phyloP scores from a whole-genome alignment of 1,140 invertebrate genomes.

The Paraescarpia echinospica region DNA sequence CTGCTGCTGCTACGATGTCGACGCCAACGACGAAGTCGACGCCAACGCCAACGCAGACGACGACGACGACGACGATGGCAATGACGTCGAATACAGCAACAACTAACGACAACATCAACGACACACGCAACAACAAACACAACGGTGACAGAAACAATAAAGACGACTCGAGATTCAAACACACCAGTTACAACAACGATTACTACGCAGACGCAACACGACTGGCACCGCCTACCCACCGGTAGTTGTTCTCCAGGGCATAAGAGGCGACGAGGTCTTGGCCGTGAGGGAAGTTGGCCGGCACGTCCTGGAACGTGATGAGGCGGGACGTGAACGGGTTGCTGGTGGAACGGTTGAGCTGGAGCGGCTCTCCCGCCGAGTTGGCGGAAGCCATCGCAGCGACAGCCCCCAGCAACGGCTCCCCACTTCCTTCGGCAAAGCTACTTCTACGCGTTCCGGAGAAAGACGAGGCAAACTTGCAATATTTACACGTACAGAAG shows the following conservation, averaged over 20 bases:
- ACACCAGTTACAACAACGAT: too few species aligned
- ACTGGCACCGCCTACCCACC: neutral
- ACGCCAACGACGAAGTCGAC: neutral
- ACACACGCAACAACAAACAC: too few species aligned
- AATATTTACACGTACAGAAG: neutral
- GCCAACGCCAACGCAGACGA: too few species aligned
- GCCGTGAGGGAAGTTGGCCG: neutral
- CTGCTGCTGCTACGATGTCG: too few species aligned
- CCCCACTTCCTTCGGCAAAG: neutral
- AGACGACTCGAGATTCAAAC: too few species aligned
- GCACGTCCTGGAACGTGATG: neutral
- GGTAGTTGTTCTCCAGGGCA: neutral
- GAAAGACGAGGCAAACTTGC: neutral
- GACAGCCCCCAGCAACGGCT: neutral
- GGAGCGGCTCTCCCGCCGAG: neutral
- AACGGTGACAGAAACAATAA: too few species aligned
- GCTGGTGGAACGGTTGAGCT: neutral
- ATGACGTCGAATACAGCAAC: too few species aligned
- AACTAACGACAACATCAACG: too few species aligned
- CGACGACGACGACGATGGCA: too few species aligned
- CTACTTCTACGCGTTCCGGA: neutral
- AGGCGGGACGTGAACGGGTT: neutral
- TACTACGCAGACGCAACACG: neutral
- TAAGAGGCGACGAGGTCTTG: neutral
- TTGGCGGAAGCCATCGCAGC: neutral